These are phyloP conservation scores for Cyrtorhinus lividipennis DNA, from an alignment of 1,140 invertebrate species.

Conservation along the genomic window DNA sequence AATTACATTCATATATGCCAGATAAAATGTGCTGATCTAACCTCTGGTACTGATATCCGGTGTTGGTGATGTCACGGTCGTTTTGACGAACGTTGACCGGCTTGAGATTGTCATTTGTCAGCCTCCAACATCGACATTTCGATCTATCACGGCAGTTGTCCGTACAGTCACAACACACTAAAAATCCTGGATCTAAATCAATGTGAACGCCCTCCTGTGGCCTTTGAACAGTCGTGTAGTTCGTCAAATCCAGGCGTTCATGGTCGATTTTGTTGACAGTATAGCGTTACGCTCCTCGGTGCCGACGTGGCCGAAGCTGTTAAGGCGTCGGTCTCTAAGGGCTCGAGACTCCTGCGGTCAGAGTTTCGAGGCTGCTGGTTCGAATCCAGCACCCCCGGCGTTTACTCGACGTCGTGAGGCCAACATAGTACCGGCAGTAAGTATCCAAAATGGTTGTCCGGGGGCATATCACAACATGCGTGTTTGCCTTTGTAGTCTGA, in stretches of 20 bases:
- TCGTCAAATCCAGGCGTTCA: conserved; percentile 64
- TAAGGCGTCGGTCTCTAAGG: too few species aligned
- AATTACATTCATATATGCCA: conserved; percentile 93
- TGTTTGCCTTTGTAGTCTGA: too few species aligned
- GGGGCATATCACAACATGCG: too few species aligned
- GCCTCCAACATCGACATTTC: conserved; percentile 82
- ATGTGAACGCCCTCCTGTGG: conserved; percentile 72
- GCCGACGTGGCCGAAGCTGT: too few species aligned
- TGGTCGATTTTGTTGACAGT: conserved; percentile 80
- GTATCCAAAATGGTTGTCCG: too few species aligned
- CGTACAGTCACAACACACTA: conserved; percentile 79
- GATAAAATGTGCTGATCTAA: conserved; percentile 70
- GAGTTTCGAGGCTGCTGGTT: too few species aligned
- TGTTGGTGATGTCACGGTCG: conserved; percentile 33
- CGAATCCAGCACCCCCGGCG: too few species aligned
- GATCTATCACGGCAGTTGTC: conserved; percentile 81
- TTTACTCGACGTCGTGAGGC: too few species aligned
- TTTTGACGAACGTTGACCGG: too few species aligned
- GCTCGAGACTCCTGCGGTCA: too few species aligned
- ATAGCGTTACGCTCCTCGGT: too few species aligned
- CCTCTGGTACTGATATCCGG: conserved; percentile 71
- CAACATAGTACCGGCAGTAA: too few species aligned
- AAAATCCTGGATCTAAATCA: conserved; percentile 70
- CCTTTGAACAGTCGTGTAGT: conserved; percentile 70
- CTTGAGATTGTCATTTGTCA: conserved; percentile 79